Conservation (phyloP, 2,888 invertebrate genomes). For the Peribatodes rhomboidaria region DNA sequence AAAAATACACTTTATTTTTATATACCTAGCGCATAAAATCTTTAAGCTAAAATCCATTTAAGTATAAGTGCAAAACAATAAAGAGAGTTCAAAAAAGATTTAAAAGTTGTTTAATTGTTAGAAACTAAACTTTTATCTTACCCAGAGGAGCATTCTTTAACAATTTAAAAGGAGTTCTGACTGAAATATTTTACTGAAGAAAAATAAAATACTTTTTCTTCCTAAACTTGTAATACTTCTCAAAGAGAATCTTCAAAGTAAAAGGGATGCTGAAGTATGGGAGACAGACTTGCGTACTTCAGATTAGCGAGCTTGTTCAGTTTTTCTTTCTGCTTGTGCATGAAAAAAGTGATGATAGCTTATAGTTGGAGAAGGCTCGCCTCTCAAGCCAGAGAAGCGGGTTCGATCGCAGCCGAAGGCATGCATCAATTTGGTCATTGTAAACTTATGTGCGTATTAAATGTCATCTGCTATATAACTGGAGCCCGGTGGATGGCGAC, state of each 20-base stretch:
- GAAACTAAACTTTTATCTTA: slow-evolving; percentile 49
- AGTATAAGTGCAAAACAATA: slow-evolving; percentile 19
- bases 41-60: neutral
- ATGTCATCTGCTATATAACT: no score
- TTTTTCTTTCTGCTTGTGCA: neutral
- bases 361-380: no score
- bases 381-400: no score
- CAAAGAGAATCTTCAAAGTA: slow-evolving; percentile 64
- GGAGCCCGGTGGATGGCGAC: no score
- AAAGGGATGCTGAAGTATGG: slow-evolving; percentile 53
- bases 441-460: no score
- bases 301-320: slow-evolving; percentile 7
- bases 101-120: slow-evolving; percentile 33
- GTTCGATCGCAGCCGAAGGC: no score
- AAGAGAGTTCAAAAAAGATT: slow-evolving; percentile 17
- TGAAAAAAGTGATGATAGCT: no score
- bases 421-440: no score
- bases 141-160: slow-evolving; percentile 48
- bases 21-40: neutral
- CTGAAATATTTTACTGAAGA: slow-evolving; percentile 52
- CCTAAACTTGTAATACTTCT: slow-evolving; percentile 66
- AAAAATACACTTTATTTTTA: neutral
- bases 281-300: slow-evolving; percentile 15
- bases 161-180: slow-evolving; percentile 51
- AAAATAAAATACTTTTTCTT: slow-evolving; percentile 57